Evolutionary conservation across 1,140 invertebrate genomes (phyloP).

Genomic region (Zaprionus vittiger): DNA sequence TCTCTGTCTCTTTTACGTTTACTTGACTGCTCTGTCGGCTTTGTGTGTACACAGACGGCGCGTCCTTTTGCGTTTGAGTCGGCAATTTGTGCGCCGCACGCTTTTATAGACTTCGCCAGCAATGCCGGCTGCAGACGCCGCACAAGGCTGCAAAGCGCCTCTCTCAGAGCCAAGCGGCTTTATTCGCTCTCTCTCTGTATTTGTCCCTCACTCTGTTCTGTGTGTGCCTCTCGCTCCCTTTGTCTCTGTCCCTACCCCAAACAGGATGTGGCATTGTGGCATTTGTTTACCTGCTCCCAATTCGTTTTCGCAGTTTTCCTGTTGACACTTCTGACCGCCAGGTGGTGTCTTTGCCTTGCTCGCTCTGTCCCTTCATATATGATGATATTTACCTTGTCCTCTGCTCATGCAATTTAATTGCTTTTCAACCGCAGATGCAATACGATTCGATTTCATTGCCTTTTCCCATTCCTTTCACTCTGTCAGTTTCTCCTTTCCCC

Average conservation of each 20-base stretch:
- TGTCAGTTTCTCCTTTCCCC: conserved; percentile 15
- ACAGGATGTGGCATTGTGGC: conserved; percentile 50
- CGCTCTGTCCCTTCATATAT: not conserved
- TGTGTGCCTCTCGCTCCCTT: conserved; percentile 13
- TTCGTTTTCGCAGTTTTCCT: conserved; percentile 32
- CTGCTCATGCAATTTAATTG: conserved; percentile 36
- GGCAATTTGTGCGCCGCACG: conserved; percentile 65
- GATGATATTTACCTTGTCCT: conserved; percentile 17
- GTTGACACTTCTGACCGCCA: conserved; percentile 49
- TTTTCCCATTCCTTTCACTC: not conserved
- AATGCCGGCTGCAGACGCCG: conserved; percentile 47
- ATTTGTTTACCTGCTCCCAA: conserved; percentile 56
- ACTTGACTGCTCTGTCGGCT: conserved; percentile 11
- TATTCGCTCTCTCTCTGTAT: conserved; percentile 24
- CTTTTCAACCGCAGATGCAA: conserved; percentile 29
- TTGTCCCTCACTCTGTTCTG: no score
- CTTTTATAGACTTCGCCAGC: conserved; percentile 72
- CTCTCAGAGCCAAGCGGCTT: not conserved
- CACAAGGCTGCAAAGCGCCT: conserved; percentile 41
- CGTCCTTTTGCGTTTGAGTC: conserved; percentile 80
- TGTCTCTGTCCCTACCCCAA: conserved; percentile 10
- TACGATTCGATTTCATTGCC: conserved; percentile 28
- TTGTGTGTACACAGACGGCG: conserved; percentile 60
- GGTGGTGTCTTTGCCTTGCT: conserved; percentile 53
- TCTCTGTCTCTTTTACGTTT: conserved; percentile 3